Evolutionary conservation across 2,113 vertebrate species (phyloP).

Genomic region (Muntiacus muntjak): DNA sequence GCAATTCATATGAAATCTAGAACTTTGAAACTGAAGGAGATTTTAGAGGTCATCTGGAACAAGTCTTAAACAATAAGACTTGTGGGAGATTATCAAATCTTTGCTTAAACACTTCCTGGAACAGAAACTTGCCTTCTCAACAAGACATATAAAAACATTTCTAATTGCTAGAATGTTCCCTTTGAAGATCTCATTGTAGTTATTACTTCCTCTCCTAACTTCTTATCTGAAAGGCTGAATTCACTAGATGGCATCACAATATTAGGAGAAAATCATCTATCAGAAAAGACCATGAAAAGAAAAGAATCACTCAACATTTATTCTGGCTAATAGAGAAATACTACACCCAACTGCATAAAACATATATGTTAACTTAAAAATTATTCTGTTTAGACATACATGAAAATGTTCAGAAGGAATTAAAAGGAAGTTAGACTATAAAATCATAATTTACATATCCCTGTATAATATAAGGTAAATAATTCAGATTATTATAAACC

Average conservation of each 20-base stretch:
- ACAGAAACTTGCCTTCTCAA: neutral
- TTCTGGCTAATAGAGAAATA: neutral
- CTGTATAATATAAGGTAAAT: neutral
- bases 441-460: neutral
- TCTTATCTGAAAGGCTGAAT: neutral
- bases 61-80: neutral
- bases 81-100: neutral
- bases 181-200: conserved; percentile 6
- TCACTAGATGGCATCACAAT: conserved; percentile 55
- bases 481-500: conserved; percentile 3
- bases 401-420: conserved; percentile 6
- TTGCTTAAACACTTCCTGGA: neutral
- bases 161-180: neutral
- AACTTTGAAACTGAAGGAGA: neutral
- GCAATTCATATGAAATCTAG: neutral
- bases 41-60: neutral
- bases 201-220: neutral
- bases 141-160: neutral
- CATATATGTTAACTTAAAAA: neutral
- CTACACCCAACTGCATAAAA: neutral
- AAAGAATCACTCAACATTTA: conserved; percentile 21
- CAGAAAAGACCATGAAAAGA: conserved; percentile 22
- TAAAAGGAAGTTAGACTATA: neutral
- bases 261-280: conserved; percentile 24
- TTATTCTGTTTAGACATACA: neutral